phyloP scores from a whole-genome alignment of 1,140 invertebrate genomes.

The Heterodera schachtii region DNA sequence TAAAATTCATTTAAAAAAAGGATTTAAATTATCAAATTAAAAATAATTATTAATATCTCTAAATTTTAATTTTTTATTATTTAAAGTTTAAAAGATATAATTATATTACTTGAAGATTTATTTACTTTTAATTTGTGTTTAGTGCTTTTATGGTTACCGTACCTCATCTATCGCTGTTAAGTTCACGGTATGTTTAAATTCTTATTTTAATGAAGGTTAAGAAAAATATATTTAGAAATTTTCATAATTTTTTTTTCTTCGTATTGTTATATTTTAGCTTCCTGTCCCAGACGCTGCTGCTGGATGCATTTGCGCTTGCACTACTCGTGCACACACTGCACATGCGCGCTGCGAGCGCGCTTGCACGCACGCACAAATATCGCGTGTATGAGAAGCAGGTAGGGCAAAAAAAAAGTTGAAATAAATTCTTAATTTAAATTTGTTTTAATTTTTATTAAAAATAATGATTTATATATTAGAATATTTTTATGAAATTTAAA shows the following conservation, averaged over 20 bases:
- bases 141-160: constrained; percentile 13
- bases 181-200: constrained; percentile 33
- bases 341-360: constrained; percentile 25
- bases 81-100: too few relatives aligned
- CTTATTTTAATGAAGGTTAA: constrained; percentile 16
- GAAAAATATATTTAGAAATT: too few relatives aligned
- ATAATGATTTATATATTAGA: not conserved
- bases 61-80: too few relatives aligned
- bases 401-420: not conserved
- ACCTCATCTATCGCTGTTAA: constrained; percentile 7
- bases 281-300: constrained; percentile 14
- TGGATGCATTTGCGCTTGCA: constrained; percentile 45
- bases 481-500: too few relatives aligned
- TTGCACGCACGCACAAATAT: constrained; percentile 47
- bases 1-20: constrained; percentile 16
- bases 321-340: constrained; percentile 43
- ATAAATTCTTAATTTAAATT: too few relatives aligned
- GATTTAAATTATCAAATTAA: not conserved
- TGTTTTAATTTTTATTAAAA: not conserved
- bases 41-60: too few relatives aligned
- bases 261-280: constrained; percentile 11
- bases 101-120: too few relatives aligned
- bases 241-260: constrained; percentile 13
- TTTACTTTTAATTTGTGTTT: too few relatives aligned
- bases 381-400: constrained; percentile 45